Conservation (phyloP, 2,797 vertebrate genomes). For the Eulemur coronatus region DNA sequence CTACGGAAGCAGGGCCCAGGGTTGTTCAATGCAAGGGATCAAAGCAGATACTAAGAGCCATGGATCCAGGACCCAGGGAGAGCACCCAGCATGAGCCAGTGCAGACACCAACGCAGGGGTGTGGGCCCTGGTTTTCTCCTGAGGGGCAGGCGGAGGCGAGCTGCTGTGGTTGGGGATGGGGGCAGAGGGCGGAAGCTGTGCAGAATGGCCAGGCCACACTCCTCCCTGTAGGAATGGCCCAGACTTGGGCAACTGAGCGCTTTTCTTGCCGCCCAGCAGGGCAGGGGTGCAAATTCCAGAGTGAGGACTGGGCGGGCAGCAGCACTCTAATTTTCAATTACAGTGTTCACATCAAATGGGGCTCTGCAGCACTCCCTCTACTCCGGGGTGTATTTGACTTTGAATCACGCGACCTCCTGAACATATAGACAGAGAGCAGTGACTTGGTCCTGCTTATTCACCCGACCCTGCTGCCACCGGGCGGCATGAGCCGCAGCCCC, state of each 20-base stretch:
- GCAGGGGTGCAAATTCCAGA: slow-evolving; percentile 12
- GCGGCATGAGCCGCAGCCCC: neutral
- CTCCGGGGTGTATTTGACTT: slow-evolving; percentile 57
- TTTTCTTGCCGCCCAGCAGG: neutral
- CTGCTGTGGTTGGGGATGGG: accelerated
- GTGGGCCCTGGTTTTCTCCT: neutral
- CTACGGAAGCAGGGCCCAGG: neutral
- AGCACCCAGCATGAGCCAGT: neutral
- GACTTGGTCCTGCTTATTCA: neutral
- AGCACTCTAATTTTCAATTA: slow-evolving; percentile 57
- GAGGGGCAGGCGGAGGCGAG: neutral
- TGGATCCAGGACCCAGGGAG: neutral
- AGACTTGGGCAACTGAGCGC: accelerated
- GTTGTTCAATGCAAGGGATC: neutral
- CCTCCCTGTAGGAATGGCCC: neutral
- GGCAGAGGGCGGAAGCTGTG: neutral
- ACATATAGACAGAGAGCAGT: slow-evolving; percentile 51
- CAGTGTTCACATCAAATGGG: neutral
- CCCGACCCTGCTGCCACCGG: neutral
- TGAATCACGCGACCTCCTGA: slow-evolving; percentile 22
- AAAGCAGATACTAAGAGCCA: neutral
- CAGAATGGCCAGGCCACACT: neutral
- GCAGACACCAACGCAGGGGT: neutral
- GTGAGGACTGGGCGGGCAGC: neutral
- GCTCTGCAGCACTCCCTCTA: neutral